Percentiles rank a stretch among this genome's conserved stretches.
These are phyloP conservation scores for Microcebus lehilahytsara DNA, from an alignment of 2,113 vertebrate genomes.

Conservation along the genomic window DNA sequence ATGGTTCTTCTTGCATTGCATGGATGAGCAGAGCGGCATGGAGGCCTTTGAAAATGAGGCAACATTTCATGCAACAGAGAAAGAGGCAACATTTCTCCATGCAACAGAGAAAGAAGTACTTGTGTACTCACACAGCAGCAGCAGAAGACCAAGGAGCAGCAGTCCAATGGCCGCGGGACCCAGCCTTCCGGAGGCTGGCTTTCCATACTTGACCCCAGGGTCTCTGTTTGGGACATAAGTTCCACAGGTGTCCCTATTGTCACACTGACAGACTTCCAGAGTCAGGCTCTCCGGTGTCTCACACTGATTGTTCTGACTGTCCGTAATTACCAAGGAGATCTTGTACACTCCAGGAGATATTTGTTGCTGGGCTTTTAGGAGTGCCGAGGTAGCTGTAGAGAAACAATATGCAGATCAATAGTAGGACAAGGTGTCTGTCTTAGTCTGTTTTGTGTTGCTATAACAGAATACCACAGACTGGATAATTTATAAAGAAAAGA, in stretches of 20 bases:
- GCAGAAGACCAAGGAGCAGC: conserved; percentile 82
- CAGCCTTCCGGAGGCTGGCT: conserved; percentile 10
- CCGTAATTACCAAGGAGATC: conserved; percentile 9
- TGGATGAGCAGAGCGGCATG: fast-evolving
- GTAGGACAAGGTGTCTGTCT: neutral
- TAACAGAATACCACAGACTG: too few species aligned
- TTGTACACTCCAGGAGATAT: neutral
- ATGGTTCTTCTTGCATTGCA: neutral
- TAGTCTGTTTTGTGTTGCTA: neutral
- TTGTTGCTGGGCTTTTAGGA: neutral
- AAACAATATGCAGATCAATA: neutral
- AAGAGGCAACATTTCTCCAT: fast-evolving
- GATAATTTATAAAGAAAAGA: too few species aligned
- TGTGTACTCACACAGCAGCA: conserved; percentile 82
- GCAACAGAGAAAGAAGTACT: fast-evolving
- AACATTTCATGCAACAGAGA: too few species aligned
- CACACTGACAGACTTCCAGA: conserved; percentile 71
- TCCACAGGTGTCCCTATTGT: conserved; percentile 8
- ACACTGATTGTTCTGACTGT: conserved; percentile 15
- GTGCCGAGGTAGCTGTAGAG: conserved; percentile 51
- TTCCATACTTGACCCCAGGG: fast-evolving
- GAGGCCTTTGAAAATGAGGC: neutral
- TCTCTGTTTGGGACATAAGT: fast-evolving
- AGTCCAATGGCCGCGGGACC: conserved; percentile 81
- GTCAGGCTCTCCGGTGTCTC: conserved; percentile 49